Conservation (phyloP, 2,888 invertebrate species). For the Tachina grossa region DNA sequence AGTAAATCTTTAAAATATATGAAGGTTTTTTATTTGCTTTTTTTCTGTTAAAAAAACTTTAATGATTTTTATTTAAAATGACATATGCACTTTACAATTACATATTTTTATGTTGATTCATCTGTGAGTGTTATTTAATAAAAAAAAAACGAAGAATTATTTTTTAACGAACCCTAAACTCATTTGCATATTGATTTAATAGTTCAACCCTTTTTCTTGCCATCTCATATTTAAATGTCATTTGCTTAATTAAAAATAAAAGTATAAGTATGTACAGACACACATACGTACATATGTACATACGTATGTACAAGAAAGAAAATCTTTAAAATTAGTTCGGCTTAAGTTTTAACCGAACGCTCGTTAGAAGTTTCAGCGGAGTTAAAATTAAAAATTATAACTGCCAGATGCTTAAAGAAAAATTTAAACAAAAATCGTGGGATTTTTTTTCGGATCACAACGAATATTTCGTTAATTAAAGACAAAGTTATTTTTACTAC, state of each 20-base stretch:
- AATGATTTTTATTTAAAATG: conserved; percentile 69
- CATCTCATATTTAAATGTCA: conserved; percentile 47
- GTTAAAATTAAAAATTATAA: conserved; percentile 14
- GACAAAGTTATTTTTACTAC: neutral
- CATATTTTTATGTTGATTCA: conserved; percentile 16
- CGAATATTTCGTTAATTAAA: neutral
- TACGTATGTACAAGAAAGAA: conserved; percentile 7
- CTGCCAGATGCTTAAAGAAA: conserved; percentile 27
- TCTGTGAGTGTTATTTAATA: conserved; percentile 16
- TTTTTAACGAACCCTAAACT: conserved; percentile 53
- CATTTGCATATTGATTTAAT: conserved; percentile 66
- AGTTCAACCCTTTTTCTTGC: conserved; percentile 59
- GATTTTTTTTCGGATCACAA: neutral
- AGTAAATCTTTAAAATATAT: conserved; percentile 51
- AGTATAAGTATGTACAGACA: neutral
- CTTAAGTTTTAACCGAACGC: conserved; percentile 26
- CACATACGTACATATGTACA: conserved; percentile 19
- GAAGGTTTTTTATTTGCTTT: conserved; percentile 29
- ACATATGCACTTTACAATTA: conserved; percentile 64
- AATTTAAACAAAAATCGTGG: neutral
- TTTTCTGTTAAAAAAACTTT: conserved; percentile 39
- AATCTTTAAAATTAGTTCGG: conserved; percentile 57
- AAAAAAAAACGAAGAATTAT: conserved; percentile 16
- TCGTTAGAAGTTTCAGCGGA: neutral
- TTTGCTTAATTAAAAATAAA: conserved; percentile 33